Evolutionary conservation across 1,140 invertebrate genomes (phyloP).

Genomic region (Papilio helenus): DNA sequence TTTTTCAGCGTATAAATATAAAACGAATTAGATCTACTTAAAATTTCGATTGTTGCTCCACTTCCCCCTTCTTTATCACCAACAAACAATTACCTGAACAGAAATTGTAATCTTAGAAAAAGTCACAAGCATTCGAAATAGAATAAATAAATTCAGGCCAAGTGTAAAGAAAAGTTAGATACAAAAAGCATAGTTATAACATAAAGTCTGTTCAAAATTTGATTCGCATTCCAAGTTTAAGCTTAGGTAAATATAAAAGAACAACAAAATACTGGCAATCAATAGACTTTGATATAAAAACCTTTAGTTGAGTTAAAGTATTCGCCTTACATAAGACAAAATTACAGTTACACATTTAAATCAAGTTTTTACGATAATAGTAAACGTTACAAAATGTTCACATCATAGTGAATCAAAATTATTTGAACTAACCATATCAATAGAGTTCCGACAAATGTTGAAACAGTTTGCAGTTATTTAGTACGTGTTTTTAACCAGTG

Average conservation of each 20-base stretch:
- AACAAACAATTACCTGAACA: slow-evolving; percentile 23
- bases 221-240: slow-evolving; percentile 11
- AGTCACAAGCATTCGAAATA: slow-evolving; percentile 11
- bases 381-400: neutral
- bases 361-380: neutral
- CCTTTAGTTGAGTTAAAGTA: neutral
- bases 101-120: slow-evolving; percentile 27
- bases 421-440: no score
- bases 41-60: slow-evolving; percentile 50
- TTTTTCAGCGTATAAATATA: slow-evolving; percentile 60
- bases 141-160: slow-evolving; percentile 9
- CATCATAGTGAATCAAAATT: neutral
- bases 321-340: neutral
- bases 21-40: slow-evolving; percentile 56
- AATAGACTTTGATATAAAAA: neutral
- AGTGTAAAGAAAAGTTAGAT: neutral
- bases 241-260: slow-evolving; percentile 4
- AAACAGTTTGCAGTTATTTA: no score
- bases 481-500: no score
- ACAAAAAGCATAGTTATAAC: slow-evolving; percentile 19
- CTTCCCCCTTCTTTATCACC: slow-evolving; percentile 40
- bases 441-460: no score
- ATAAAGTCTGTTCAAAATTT: slow-evolving; percentile 8
- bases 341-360: neutral
- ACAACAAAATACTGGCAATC: neutral